A percentile compares a stretch with the other conserved stretches of the same genome.
Conservation (phyloP, 2,888 invertebrate genomes). For the Adelphocoris suturalis region DNA sequence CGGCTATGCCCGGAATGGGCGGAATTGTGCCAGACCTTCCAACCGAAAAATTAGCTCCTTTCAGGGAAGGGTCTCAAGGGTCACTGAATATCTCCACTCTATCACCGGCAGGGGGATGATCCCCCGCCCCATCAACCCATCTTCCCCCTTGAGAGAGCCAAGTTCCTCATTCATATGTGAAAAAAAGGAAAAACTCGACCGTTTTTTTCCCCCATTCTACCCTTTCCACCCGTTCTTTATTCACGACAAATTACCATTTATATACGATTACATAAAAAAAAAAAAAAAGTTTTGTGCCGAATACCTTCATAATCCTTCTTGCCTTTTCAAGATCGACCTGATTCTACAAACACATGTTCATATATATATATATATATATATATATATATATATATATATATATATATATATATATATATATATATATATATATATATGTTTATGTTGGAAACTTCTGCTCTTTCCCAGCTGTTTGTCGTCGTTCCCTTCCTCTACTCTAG, state of each 20-base stretch:
- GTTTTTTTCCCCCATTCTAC: not conserved
- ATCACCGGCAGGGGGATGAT: conserved; percentile 51
- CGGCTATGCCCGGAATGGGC: conserved; percentile 67
- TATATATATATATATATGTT: too few relatives aligned
- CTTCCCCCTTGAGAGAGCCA: not conserved
- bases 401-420: too few relatives aligned
- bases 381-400: too few relatives aligned
- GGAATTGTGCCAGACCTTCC: conserved; percentile 69
- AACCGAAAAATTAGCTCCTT: conserved; percentile 73
- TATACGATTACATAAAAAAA: not conserved
- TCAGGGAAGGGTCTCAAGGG: conserved; percentile 68
- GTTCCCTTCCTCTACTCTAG: conserved; percentile 7
- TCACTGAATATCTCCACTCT: conserved; percentile 70
- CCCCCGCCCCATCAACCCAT: not conserved
- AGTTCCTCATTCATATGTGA: conserved; percentile 66
- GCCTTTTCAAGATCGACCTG: not conserved
- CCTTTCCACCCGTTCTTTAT: conserved; percentile 37
- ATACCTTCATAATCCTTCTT: not conserved
- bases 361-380: too few relatives aligned
- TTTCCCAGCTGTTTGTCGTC: not conserved
- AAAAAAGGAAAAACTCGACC: not conserved
- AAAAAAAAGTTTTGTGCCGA: not conserved
- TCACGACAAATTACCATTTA: conserved; percentile 56
- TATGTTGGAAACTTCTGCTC: too few relatives aligned
- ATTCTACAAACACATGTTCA: not conserved